Conservation (phyloP, 2,797 vertebrate species). For the Sebastes nivosus region DNA sequence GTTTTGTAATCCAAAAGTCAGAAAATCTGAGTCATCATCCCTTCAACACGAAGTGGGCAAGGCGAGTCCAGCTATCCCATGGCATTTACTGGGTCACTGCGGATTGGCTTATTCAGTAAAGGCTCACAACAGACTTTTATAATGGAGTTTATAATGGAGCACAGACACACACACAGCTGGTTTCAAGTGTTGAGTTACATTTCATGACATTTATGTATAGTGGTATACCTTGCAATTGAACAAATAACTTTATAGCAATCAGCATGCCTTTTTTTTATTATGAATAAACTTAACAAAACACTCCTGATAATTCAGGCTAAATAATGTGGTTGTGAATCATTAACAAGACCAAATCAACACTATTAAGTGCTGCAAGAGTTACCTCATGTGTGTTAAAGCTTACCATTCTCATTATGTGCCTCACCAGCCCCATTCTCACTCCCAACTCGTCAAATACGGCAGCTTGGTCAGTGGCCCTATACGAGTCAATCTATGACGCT, state of each 20-base stretch:
- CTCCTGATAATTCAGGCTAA: not conserved
- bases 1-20: conserved; percentile 31
- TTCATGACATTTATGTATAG: conserved; percentile 32
- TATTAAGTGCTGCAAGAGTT: conserved; percentile 1
- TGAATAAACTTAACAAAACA: conserved; percentile 23
- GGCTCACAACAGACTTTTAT: conserved; percentile 28
- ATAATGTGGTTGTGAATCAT: conserved; percentile 24
- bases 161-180: conserved; percentile 43
- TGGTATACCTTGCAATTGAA: conserved; percentile 26
- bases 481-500: not conserved
- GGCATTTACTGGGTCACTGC: conserved; percentile 2
- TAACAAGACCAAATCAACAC: conserved; percentile 10
- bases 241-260: conserved; percentile 35
- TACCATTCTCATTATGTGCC: conserved; percentile 1
- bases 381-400: conserved; percentile 23
- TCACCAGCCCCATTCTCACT: not conserved
- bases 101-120: conserved; percentile 8
- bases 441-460: not conserved
- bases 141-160: conserved; percentile 1
- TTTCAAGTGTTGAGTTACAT: conserved; percentile 46
- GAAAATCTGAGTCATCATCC: conserved; percentile 58
- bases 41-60: conserved; percentile 22
- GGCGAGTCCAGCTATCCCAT: not conserved
- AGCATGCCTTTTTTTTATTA: conserved; percentile 9
- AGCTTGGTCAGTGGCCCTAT: not conserved